Base-by-base conservation (phyloP, 92 coral and sea anemone genomes). In the Siderastrea radians region DNA sequence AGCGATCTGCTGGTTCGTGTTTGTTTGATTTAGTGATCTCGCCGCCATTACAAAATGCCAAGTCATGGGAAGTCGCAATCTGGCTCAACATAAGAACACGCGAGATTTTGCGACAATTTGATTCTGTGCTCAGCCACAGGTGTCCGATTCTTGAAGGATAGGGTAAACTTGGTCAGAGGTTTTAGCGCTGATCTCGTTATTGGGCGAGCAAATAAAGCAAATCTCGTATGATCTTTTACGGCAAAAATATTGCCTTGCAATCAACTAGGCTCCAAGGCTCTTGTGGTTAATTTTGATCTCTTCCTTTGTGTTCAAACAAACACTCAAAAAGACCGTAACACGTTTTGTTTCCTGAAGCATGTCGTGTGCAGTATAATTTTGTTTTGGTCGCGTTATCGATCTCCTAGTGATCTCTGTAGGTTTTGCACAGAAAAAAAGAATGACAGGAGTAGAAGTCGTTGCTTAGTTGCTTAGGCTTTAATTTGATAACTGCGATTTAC, bases 281-380 rank as follows among this genome's bases (percentile, higher is more conserved):
- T 68, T 68, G 75, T 11, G 75, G 75, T 57, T 14, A 19, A 57
- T 81, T 75, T 44, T 57, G 68, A 50, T 44, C n/a, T 52, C 15
- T 70, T 69, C 55, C 48, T 82, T 82, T 82, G 67, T 46, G 58
- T 57, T 82, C 58, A 82, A 82, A 70, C 86, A 82, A 82, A 63
- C 52, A 50, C 11, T 16, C 3, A 70, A 11, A 82, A 82, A 57
- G 16, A 49, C 67, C 52, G 58, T 49, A 57, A 46, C 86, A 82
- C 45, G 19, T 68, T 71, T 82, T 70, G 55, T 48, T 16, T n/a
- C 68, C 38, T 58, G 19, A 50, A 66, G 55, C 58, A 47, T 48
- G 77, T 17, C 63, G 58, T 5, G 57, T 49, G 6, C 45, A 67
- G 16, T 67, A 65, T 38, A 11, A 9, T 67, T 77, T 71, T 71